These are phyloP conservation scores for Cydia splendana DNA, from an alignment of 1,140 invertebrate genomes.

Conservation along the genomic window DNA sequence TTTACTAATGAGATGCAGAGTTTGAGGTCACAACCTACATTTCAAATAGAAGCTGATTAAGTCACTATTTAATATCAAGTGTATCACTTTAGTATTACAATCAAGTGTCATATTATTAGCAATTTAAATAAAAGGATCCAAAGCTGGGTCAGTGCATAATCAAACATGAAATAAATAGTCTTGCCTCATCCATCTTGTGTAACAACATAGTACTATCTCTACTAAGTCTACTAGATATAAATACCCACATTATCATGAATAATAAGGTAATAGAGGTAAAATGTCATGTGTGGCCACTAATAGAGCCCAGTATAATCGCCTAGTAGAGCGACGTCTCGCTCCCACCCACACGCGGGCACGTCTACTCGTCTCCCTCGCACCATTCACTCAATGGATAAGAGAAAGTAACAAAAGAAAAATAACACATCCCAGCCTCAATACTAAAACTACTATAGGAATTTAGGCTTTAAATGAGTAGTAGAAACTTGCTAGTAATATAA, in stretches of 20 bases:
- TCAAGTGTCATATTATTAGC: conserved; percentile 33
- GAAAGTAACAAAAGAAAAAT: conserved; percentile 78
- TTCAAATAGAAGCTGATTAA: background rate
- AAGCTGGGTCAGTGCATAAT: conserved; percentile 37
- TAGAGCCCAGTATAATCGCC: conserved; percentile 46
- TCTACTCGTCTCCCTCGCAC: conserved; percentile 61
- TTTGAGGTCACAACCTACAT: conserved; percentile 18
- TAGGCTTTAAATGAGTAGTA: background rate
- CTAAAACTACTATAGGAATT: conserved; percentile 38
- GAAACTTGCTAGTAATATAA: background rate
- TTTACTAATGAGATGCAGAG: background rate
- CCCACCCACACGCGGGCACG: conserved; percentile 38
- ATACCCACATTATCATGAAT: conserved; percentile 26
- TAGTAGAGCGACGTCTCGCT: conserved; percentile 64
- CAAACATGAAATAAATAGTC: background rate
- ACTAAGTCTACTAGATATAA: background rate
- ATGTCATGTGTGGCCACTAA: conserved; percentile 53
- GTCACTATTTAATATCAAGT: background rate
- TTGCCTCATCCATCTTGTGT: background rate
- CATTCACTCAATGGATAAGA: conserved; percentile 75
- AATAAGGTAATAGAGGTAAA: conserved; percentile 44
- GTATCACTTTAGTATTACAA: conserved; percentile 39
- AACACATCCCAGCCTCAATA: conserved; percentile 66
- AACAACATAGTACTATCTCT: background rate
- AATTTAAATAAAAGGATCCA: conserved; percentile 36